phyloP scores from a whole-genome alignment of 37 sponge, comb jelly and placozoan genomes.

The Beroe ovata region DNA sequence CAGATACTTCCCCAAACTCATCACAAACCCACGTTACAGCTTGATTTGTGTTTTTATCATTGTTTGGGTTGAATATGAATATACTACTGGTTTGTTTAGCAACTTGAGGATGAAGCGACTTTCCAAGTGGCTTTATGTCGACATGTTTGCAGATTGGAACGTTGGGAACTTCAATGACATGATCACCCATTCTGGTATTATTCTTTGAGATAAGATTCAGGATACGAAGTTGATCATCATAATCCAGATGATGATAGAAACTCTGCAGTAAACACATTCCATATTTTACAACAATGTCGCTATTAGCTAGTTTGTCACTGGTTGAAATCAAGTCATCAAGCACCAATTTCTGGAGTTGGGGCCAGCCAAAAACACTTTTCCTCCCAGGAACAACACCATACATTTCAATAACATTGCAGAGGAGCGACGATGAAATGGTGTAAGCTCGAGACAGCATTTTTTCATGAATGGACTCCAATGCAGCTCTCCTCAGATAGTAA shows the following conservation, averaged over 20 bases:
- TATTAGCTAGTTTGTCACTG: constrained; percentile 57
- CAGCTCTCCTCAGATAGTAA: constrained; percentile 19
- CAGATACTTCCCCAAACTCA: constrained; percentile 35
- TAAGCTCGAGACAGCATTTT: neutral
- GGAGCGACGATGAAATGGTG: constrained; percentile 18
- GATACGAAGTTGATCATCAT: constrained; percentile 59
- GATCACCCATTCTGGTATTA: constrained; percentile 19
- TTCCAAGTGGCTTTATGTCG: neutral
- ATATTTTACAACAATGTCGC: constrained; percentile 38
- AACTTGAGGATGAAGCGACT: neutral
- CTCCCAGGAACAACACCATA: constrained; percentile 51
- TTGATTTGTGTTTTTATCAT: neutral
- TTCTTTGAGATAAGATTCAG: constrained; percentile 44
- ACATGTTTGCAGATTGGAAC: constrained; percentile 32
- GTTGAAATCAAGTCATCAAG: constrained; percentile 34
- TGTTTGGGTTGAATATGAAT: constrained; percentile 57
- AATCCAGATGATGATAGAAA: constrained; percentile 17
- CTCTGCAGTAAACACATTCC: constrained; percentile 48
- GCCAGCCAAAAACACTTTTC: constrained; percentile 26
- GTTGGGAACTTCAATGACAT: constrained; percentile 11
- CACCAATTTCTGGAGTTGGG: constrained; percentile 28
- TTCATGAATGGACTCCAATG: constrained; percentile 16
- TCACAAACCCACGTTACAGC: constrained; percentile 12
- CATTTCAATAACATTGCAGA: constrained; percentile 24
- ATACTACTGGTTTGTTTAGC: constrained; percentile 1